These are phyloP conservation scores for Capricornis sumatraensis DNA, from an alignment of 2,113 vertebrate species.

Conservation along the genomic window DNA sequence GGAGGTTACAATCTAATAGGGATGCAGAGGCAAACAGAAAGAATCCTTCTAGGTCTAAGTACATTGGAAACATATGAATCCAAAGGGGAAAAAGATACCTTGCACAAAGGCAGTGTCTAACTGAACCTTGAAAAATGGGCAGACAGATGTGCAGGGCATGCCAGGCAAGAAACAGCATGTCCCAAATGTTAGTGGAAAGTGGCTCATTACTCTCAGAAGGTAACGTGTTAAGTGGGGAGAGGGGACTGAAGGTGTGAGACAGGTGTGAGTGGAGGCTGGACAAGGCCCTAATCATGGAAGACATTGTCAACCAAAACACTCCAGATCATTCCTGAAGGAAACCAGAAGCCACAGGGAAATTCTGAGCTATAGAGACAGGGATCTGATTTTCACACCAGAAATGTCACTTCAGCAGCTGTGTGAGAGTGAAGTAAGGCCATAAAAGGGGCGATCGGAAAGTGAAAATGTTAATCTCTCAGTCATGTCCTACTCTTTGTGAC, in stretches of 20 bases:
- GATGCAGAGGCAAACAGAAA: neutral
- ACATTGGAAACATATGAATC: neutral
- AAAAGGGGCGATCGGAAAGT: neutral
- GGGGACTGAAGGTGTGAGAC: neutral
- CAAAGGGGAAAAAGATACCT: neutral
- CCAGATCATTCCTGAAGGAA: neutral
- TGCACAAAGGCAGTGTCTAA: neutral
- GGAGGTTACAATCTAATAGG: neutral
- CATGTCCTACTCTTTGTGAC: neutral
- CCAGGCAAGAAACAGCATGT: neutral
- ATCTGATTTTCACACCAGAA: neutral
- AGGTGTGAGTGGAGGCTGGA: neutral
- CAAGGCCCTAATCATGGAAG: neutral
- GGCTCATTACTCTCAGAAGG: neutral
- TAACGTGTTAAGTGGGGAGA: neutral
- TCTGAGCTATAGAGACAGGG: neutral
- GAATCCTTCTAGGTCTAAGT: neutral
- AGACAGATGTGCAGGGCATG: neutral
- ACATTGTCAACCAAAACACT: neutral
- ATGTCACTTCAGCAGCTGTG: neutral
- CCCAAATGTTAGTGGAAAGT: neutral
- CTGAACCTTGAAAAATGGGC: neutral
- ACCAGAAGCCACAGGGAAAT: neutral
- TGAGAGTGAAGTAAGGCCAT: neutral
- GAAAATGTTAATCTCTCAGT: neutral